phyloP scores from a whole-genome alignment of 2,888 invertebrate species.

The Liodrosophila aerea region DNA sequence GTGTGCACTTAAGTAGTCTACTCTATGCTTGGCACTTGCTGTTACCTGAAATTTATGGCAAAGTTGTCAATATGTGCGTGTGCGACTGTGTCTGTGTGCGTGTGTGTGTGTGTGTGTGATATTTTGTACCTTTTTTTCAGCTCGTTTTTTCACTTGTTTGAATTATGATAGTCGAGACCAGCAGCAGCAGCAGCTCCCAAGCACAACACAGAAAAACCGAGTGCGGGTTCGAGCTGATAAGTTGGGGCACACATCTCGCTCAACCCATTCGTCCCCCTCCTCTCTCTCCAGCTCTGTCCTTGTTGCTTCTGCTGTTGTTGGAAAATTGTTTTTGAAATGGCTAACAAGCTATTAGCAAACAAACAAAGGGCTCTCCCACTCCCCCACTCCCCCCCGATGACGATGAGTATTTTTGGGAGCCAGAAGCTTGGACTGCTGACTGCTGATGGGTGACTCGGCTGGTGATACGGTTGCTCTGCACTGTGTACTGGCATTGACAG shows the following conservation, averaged over 20 bases:
- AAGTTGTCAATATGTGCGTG: constrained; percentile 59
- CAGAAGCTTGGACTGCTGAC: too few species aligned
- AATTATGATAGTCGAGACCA: constrained; percentile 51
- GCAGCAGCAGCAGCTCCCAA: constrained; percentile 12
- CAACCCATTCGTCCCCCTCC: too few species aligned
- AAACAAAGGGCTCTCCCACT: constrained; percentile 56
- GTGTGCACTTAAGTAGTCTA: constrained; percentile 1
- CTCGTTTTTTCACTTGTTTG: constrained; percentile 45
- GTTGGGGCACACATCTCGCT: constrained; percentile 45
- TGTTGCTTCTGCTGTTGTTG: constrained; percentile 18
- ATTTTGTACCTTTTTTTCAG: constrained; percentile 19
- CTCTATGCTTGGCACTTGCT: constrained; percentile 19
- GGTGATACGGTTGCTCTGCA: constrained; percentile 3
- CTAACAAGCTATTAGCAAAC: constrained; percentile 76
- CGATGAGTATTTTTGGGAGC: constrained; percentile 29
- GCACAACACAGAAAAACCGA: neutral
- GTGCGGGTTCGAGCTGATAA: constrained; percentile 27
- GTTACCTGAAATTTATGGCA: constrained; percentile 68
- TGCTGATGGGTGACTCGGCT: neutral
- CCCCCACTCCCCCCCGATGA: constrained; percentile 46
- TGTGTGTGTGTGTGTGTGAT: constrained; percentile 10
- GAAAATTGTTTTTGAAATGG: constrained; percentile 75
- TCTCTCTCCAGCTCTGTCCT: constrained; percentile 31
- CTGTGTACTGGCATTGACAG: constrained; percentile 29
- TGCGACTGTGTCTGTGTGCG: constrained; percentile 13